phyloP scores from a whole-genome alignment of 2,888 invertebrate species.

The Polydesmus complanatus region DNA sequence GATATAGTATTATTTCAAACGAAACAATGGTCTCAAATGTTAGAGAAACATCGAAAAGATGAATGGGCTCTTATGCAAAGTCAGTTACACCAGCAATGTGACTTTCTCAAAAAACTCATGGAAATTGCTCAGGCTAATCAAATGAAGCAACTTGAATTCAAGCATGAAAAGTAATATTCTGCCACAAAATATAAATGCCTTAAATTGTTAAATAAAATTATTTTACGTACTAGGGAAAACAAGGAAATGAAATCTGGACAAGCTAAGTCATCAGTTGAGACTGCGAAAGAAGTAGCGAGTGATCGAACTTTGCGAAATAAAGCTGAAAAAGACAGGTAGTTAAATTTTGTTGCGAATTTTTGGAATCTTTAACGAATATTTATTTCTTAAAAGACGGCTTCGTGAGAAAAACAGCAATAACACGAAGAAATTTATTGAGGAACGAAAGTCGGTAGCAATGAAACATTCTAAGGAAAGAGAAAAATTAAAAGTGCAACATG shows the following conservation, averaged over 20 bases:
- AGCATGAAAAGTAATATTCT: constrained; percentile 64
- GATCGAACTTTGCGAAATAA: constrained; percentile 93
- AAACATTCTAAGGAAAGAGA: constrained; percentile 85
- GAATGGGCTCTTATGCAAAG: constrained; percentile 58
- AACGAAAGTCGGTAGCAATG: constrained; percentile 70
- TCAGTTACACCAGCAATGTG: constrained; percentile 42
- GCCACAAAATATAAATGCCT: constrained; percentile 47
- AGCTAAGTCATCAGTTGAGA: constrained; percentile 92
- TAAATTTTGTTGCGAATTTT: not conserved
- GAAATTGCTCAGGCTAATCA: constrained; percentile 65
- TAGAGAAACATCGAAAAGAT: constrained; percentile 44
- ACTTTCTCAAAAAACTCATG: constrained; percentile 59
- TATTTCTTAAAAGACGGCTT: constrained; percentile 44
- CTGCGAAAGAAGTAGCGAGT: constrained; percentile 84
- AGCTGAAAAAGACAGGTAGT: constrained; percentile 72
- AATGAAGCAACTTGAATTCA: constrained; percentile 74
- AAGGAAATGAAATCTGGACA: constrained; percentile 91
- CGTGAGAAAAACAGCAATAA: constrained; percentile 94
- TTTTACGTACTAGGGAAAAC: no score
- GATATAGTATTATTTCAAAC: constrained; percentile 80
- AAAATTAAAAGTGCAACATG: constrained; percentile 78
- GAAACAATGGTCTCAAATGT: constrained; percentile 79
- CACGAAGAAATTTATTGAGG: constrained; percentile 93
- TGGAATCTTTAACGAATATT: not conserved
- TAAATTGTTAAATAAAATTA: no score